Evolutionary conservation across 2,797 vertebrate species (phyloP), one percentile per base, ranked within the genome.

Genomic region (Sciaenops ocellatus): DNA sequence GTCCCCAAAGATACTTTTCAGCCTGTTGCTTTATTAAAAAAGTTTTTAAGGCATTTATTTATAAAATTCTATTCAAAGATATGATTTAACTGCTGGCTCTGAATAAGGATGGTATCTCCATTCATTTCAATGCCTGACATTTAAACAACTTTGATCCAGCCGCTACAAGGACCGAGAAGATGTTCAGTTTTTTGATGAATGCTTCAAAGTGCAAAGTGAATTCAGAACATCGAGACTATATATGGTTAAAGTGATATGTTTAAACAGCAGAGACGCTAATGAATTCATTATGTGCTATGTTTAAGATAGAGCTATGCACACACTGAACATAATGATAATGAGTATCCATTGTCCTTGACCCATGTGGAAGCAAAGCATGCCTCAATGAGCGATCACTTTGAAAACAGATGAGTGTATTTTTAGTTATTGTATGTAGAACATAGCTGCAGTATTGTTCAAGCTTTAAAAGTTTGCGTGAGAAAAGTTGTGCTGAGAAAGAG

Each of bases 401-500:
- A 34, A 70, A 61, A 47, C 5, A 46, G 47, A 57, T 7, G 28
- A 20, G 44, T 69, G 38, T 22, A 76, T 85, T 73, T 71, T 63
- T 69, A 71, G 82, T 88, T 90, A 86, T 84, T 69, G 89, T 75
- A 79, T 79, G 65, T 69, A 28, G 86, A 82, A 78, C 66, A 73
- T 59, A 73, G 86, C 85, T 88, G 80, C 83, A 65, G 82, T 85
- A 92, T 91, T 93, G 92, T 92, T 93, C 88, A 86, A 89, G 89
- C 87, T 88, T 70, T 13, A 70, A 91, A 94, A 92, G 89, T 90
- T 89, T 90, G 70, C 70, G 59, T 72, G 73, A 86, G 88, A 93
- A 94, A 94, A 93, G 93, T 93, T 92, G 92, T 82, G 85, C 91
- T 55, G 84, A 81, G 86, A 93, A 88, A 90, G 92, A 92, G 92